These are phyloP conservation scores for Hiodon tergisus DNA, from an alignment of 2,113 vertebrate genomes.

Conservation along the genomic window DNA sequence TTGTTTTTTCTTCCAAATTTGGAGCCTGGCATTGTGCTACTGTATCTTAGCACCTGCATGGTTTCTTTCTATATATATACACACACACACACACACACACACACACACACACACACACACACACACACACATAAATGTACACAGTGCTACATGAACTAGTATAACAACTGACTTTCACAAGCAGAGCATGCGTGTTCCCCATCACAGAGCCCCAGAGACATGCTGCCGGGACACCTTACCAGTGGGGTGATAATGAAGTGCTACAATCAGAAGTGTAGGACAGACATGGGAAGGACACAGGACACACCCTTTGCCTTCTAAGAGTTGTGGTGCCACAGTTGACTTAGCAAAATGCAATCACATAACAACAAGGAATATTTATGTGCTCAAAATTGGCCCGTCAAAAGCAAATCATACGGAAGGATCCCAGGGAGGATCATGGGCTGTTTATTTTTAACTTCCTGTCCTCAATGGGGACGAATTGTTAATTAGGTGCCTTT, in stretches of 20 bases:
- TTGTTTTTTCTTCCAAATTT: too few relatives aligned
- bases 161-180: too few relatives aligned
- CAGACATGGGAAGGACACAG: background rate
- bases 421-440: background rate
- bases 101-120: background rate
- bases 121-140: background rate
- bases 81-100: background rate
- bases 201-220: background rate
- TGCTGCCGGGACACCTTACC: background rate
- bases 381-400: too few relatives aligned
- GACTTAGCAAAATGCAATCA: background rate
- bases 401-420: background rate
- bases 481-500: constrained; percentile 3
- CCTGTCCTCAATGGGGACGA: background rate
- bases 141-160: background rate
- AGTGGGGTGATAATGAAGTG: background rate
- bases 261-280: background rate
- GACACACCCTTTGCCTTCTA: background rate
- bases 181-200: background rate
- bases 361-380: too few relatives aligned
- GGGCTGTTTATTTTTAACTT: background rate
- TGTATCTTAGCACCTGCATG: too few relatives aligned
- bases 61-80: background rate
- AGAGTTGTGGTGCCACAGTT: background rate
- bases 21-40: too few relatives aligned